These are phyloP conservation scores for Drosophila mimica DNA, from an alignment of 2,888 invertebrate species.

Conservation along the genomic window DNA sequence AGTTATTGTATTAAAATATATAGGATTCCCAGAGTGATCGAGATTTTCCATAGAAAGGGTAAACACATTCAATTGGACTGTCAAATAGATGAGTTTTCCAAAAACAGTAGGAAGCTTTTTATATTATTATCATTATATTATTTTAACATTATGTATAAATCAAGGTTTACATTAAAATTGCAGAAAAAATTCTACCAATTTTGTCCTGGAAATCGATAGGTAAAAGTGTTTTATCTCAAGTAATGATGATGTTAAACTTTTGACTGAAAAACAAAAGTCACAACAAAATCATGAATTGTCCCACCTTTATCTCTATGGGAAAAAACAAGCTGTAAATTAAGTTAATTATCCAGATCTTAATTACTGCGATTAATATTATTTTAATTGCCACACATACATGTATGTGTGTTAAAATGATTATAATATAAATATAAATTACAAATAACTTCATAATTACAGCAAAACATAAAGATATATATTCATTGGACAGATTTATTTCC, in stretches of 20 bases:
- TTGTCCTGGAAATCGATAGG: not conserved
- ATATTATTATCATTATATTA: too few relatives aligned
- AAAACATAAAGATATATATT: not conserved
- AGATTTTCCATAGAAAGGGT: too few relatives aligned
- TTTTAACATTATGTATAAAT: not conserved
- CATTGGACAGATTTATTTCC: not conserved
- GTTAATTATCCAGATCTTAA: not conserved
- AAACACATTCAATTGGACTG: not conserved
- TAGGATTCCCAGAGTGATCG: not conserved
- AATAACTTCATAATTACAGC: not conserved
- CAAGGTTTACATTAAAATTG: not conserved
- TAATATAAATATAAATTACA: not conserved
- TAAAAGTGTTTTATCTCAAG: not conserved
- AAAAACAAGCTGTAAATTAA: not conserved
- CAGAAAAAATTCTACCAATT: not conserved
- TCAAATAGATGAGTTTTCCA: not conserved
- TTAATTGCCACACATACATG: not conserved
- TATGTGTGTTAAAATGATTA: not conserved
- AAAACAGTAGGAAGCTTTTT: not conserved
- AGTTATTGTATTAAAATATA: not conserved
- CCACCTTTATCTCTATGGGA: not conserved
- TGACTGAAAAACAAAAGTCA: not conserved
- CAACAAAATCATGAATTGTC: not conserved
- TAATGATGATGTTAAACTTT: not conserved
- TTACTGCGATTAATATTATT: not conserved